Conservation (phyloP, 2,113 vertebrate genomes). For the Petaurus breviceps region DNA sequence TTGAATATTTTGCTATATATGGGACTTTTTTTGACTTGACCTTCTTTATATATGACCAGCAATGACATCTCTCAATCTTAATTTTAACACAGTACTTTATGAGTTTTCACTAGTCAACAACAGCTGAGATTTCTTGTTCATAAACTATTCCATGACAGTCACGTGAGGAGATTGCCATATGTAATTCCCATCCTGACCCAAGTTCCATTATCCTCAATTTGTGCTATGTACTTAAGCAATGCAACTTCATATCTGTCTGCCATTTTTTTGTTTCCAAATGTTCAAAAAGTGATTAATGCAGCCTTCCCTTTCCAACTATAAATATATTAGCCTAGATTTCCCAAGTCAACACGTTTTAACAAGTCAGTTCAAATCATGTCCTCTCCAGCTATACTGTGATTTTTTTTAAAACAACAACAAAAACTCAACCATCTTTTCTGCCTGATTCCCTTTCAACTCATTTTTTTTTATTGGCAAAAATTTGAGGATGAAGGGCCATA, state of each 20-base stretch:
- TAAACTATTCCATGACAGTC: background rate
- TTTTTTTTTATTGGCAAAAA: background rate
- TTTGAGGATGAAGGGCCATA: background rate
- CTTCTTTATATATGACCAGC: background rate
- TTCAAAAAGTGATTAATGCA: background rate
- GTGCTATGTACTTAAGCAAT: background rate
- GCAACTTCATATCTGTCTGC: background rate
- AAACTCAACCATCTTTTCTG: background rate
- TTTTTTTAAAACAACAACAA: background rate
- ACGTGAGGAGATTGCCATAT: background rate
- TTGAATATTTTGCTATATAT: background rate
- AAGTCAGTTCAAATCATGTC: background rate
- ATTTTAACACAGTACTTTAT: background rate
- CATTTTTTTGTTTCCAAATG: background rate
- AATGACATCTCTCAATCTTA: background rate
- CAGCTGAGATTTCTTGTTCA: background rate
- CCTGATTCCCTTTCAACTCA: background rate
- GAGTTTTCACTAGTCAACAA: background rate
- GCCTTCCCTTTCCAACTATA: background rate
- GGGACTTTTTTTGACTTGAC: background rate
- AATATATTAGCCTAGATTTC: background rate
- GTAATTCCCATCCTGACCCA: background rate
- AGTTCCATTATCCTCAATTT: background rate
- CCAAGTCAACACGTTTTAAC: background rate
- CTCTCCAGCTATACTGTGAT: background rate